phyloP scores from a whole-genome alignment of 2,888 invertebrate species.

The Eledona agricola region DNA sequence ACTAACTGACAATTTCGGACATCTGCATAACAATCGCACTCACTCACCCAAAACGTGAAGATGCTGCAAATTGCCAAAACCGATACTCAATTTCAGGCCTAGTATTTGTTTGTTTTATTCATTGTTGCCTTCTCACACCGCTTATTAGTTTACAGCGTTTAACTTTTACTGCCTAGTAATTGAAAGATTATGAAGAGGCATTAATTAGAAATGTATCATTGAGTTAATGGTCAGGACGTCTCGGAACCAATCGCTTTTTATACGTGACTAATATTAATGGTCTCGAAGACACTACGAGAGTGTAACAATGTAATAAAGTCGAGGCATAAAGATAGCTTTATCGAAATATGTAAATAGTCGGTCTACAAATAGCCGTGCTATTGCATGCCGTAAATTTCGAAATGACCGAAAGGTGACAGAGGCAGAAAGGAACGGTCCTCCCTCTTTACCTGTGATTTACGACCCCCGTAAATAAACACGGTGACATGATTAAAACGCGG shows the following conservation, averaged over 20 bases:
- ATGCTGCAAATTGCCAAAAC: too few relatives aligned
- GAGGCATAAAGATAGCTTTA: slow-evolving; percentile 36
- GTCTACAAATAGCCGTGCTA: slow-evolving; percentile 31
- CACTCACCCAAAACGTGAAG: too few relatives aligned
- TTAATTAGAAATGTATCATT: slow-evolving; percentile 38
- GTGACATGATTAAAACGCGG: slow-evolving; percentile 20
- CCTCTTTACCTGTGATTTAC: slow-evolving; percentile 29
- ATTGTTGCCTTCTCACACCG: slow-evolving; percentile 1
- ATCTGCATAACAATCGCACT: slow-evolving; percentile 54
- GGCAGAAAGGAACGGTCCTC: slow-evolving; percentile 16
- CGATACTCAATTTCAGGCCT: too few relatives aligned
- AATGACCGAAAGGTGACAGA: slow-evolving; percentile 32
- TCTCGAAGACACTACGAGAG: slow-evolving; percentile 21
- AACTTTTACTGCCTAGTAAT: slow-evolving; percentile 35
- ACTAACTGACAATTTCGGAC: slow-evolving; percentile 53
- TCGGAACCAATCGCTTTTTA: slow-evolving; percentile 34
- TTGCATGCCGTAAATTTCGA: slow-evolving; percentile 34
- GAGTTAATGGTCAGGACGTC: slow-evolving; percentile 28
- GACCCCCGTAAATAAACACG: slow-evolving; percentile 26
- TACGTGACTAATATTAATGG: slow-evolving; percentile 35
- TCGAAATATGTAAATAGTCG: slow-evolving; percentile 38
- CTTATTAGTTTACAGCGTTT: slow-evolving; percentile 19
- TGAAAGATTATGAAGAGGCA: slow-evolving; percentile 37
- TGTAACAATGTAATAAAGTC: slow-evolving; percentile 33
- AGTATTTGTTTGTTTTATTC: too few relatives aligned